Percentiles rank a stretch among this genome's conserved stretches.
phyloP scores from a whole-genome alignment of 2,797 vertebrate genomes.

The Vespertilio murinus region DNA sequence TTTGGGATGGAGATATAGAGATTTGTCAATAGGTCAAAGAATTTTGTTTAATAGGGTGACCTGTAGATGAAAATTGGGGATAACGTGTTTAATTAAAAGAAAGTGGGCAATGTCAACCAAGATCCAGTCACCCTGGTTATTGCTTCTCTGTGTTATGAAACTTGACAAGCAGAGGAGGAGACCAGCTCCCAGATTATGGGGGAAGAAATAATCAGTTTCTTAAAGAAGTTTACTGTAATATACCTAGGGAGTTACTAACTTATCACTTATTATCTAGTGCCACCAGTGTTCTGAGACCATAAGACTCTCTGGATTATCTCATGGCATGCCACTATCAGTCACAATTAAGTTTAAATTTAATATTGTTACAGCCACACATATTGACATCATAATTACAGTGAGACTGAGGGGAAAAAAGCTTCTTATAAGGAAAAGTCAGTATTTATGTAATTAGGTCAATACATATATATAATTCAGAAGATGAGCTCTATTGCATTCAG shows the following conservation, averaged over 20 bases:
- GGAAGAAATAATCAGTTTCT: not conserved
- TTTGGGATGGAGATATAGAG: not conserved
- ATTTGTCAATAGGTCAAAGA: not conserved
- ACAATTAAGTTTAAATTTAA: slow-evolving; percentile 84
- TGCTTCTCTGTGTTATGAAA: not conserved
- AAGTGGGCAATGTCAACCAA: not conserved
- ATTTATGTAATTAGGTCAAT: slow-evolving; percentile 87
- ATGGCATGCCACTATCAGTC: slow-evolving; percentile 75
- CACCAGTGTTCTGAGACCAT: slow-evolving; percentile 28
- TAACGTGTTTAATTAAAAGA: not conserved
- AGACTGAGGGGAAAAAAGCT: slow-evolving; percentile 78
- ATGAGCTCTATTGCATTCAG: slow-evolving; percentile 68
- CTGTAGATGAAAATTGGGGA: not conserved
- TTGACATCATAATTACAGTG: slow-evolving; percentile 84
- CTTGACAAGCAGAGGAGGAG: not conserved
- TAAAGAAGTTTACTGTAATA: not conserved
- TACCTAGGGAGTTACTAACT: not conserved
- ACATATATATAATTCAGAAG: slow-evolving; percentile 84
- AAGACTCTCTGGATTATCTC: slow-evolving; percentile 70
- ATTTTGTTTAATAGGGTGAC: not conserved
- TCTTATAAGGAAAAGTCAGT: slow-evolving; percentile 84
- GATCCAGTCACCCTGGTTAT: not conserved
- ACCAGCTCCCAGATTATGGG: not conserved
- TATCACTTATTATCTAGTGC: slow-evolving; percentile 48
- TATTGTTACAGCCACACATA: slow-evolving; percentile 83